phyloP scores from a whole-genome alignment of 2,113 vertebrate genomes.

The Pica pica region DNA sequence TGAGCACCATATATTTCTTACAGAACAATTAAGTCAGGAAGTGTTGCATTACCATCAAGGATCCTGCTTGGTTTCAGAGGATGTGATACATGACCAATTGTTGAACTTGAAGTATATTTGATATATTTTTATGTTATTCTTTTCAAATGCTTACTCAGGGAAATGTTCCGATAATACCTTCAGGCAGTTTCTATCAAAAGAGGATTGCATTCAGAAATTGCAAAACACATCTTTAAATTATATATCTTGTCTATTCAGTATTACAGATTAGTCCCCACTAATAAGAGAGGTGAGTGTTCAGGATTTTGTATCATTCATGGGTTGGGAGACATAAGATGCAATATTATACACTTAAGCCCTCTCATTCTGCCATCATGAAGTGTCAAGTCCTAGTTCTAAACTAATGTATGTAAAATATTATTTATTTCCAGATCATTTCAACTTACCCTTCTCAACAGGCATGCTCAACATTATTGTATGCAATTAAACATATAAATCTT shows the following conservation, averaged over 20 bases:
- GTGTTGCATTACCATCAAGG: fast-evolving
- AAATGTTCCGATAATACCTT: not conserved
- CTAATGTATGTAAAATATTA: not conserved
- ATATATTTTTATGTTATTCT: not conserved
- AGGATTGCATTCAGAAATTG: not conserved
- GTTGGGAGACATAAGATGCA: not conserved
- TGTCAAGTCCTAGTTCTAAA: not conserved
- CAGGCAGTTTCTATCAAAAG: not conserved
- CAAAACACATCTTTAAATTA: not conserved
- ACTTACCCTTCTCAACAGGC: not conserved
- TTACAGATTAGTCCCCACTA: not conserved
- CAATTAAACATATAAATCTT: not conserved
- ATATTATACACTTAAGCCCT: not conserved
- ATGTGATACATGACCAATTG: not conserved
- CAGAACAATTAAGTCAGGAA: not conserved
- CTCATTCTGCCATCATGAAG: not conserved
- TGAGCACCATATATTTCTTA: not conserved
- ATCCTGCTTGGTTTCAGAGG: not conserved
- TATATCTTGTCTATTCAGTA: not conserved
- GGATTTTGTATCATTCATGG: not conserved
- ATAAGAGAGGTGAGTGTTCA: not conserved
- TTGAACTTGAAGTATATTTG: not conserved
- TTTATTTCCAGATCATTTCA: not conserved
- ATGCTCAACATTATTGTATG: not conserved
- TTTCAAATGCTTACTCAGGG: not conserved